These are phyloP conservation scores for Hydrocynus forskahlii DNA, from an alignment of 2,797 vertebrate species.

Conservation along the genomic window DNA sequence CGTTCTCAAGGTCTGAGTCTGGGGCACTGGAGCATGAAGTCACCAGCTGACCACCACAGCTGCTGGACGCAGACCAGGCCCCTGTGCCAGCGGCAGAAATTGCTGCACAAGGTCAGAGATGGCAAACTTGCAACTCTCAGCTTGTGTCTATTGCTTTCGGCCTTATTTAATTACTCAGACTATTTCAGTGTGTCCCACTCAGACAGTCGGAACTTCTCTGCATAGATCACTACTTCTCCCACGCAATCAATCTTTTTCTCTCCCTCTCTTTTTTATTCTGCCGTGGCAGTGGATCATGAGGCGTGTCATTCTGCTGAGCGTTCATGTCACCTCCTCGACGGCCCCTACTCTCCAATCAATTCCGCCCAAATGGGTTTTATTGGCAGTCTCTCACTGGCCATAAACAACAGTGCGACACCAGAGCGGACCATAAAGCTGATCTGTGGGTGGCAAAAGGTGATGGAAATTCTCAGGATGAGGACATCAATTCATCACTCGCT, in stretches of 20 bases:
- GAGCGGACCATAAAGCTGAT: conserved; percentile 43
- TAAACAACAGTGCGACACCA: conserved; percentile 57
- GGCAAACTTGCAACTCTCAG: conserved; percentile 1
- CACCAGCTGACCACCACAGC: conserved; percentile 67
- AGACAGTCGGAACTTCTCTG: not conserved
- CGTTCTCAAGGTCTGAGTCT: conserved; percentile 63
- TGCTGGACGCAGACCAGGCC: conserved; percentile 65
- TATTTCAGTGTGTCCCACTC: conserved; percentile 7
- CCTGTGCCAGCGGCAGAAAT: conserved; percentile 42
- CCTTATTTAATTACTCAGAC: conserved; percentile 21
- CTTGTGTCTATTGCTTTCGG: conserved; percentile 17
- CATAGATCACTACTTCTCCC: conserved; percentile 30
- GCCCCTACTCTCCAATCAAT: conserved; percentile 54
- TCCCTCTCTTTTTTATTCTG: conserved; percentile 7
- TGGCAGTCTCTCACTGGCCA: conserved; percentile 59
- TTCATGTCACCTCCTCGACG: conserved; percentile 52
- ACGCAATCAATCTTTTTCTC: conserved; percentile 13
- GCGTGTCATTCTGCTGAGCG: conserved; percentile 28
- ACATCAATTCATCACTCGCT: conserved; percentile 23
- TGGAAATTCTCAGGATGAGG: conserved; percentile 20
- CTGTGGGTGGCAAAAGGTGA: conserved; percentile 25
- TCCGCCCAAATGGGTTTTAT: conserved; percentile 54
- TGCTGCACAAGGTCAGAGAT: conserved; percentile 35
- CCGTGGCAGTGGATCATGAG: conserved; percentile 27
- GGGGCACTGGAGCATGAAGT: conserved; percentile 65